Conservation (phyloP, 2,113 vertebrate species). For the Tachysurus vachellii region DNA sequence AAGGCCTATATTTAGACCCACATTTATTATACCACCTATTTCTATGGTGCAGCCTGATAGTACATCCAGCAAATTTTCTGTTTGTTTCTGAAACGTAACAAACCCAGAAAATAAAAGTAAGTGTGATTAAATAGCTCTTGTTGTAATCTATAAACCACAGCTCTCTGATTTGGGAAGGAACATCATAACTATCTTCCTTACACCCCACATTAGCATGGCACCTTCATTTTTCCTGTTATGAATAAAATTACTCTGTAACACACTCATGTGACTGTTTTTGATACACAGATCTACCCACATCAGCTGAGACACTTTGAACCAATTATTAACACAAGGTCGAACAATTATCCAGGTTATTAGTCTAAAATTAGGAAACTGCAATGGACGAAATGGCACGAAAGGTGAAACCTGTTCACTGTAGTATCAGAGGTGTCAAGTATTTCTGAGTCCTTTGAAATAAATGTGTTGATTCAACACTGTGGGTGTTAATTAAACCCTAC, state of each 20-base stretch:
- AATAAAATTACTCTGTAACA: neutral
- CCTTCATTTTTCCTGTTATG: neutral
- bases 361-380: neutral
- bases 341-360: neutral
- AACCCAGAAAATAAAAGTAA: neutral
- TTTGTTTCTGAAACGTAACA: neutral
- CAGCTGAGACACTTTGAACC: neutral
- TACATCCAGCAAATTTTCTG: neutral
- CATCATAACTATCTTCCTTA: neutral
- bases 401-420: neutral
- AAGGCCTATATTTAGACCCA: neutral
- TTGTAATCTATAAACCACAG: neutral
- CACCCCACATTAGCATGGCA: neutral
- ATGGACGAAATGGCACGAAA: neutral
- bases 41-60: neutral
- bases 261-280: neutral
- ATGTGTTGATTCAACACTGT: neutral
- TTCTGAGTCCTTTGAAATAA: neutral
- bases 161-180: neutral
- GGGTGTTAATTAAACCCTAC: slow-evolving; percentile 1
- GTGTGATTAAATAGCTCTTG: neutral
- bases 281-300: neutral
- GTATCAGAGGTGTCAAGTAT: neutral
- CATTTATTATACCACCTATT: neutral
- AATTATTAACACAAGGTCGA: neutral